Conservation (phyloP, 2,888 invertebrate species). For the Xanthia icteritia region DNA sequence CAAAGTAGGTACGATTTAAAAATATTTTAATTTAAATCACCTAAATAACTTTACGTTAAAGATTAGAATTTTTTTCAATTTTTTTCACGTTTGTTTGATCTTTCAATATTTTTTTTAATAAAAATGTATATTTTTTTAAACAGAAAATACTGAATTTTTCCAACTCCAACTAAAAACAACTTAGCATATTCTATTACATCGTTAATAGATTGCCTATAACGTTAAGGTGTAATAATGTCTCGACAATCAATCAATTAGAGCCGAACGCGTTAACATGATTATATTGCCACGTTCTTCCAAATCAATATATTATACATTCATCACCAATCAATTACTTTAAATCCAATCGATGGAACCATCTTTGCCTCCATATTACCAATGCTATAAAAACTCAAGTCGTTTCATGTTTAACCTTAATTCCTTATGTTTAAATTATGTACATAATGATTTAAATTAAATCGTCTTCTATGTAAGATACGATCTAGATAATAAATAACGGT, state of each 20-base stretch:
- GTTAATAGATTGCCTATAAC: constrained; percentile 35
- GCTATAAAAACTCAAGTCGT: constrained; percentile 35
- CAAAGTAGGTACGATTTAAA: too few species aligned
- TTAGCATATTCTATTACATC: constrained; percentile 38
- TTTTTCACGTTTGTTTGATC: too few species aligned
- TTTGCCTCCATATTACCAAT: constrained; percentile 7
- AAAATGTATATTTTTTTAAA: background rate
- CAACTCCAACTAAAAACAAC: background rate
- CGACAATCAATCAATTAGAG: constrained; percentile 40
- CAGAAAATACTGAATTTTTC: background rate
- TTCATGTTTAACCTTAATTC: constrained; percentile 42
- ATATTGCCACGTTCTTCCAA: constrained; percentile 22
- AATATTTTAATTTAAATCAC: background rate
- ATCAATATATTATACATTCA: constrained; percentile 45
- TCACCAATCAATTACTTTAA: constrained; percentile 43
- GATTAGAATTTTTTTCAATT: too few species aligned
- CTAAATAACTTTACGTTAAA: background rate
- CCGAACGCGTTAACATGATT: constrained; percentile 17
- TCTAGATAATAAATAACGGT: constrained; percentile 57
- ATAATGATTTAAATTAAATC: constrained; percentile 58
- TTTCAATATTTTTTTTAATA: too few species aligned
- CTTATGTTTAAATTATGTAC: constrained; percentile 51
- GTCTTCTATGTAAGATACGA: constrained; percentile 40
- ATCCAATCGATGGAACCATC: constrained; percentile 23
- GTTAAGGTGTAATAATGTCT: constrained; percentile 25